phyloP scores from a whole-genome alignment of 2,888 invertebrate genomes.

The Myopa tessellatipennis region DNA sequence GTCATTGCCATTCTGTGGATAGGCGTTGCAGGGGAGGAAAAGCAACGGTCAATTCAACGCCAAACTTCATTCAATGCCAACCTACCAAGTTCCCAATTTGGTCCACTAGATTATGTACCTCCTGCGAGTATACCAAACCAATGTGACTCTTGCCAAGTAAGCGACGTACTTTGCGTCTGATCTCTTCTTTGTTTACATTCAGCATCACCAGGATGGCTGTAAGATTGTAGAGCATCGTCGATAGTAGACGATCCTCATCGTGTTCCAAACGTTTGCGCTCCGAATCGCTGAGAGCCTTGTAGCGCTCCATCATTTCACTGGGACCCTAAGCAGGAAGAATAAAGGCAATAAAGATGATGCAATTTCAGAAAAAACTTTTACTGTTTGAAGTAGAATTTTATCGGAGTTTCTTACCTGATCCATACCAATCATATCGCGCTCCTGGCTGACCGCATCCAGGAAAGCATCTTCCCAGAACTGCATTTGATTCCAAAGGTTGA shows the following conservation, averaged over 20 bases:
- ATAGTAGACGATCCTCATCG: conserved; percentile 95
- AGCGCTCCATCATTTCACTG: conserved; percentile 98
- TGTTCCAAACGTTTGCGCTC: conserved; percentile 95
- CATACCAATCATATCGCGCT: conserved; percentile 99
- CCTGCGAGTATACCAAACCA: conserved; percentile 96
- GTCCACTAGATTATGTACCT: conserved; percentile 95
- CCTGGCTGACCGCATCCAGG: conserved; percentile 96
- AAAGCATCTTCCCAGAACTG: conserved; percentile 99
- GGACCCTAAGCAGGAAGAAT: conserved; percentile 74
- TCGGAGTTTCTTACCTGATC: conserved; percentile 76
- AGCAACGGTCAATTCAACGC: neutral
- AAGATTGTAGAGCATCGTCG: conserved; percentile 95
- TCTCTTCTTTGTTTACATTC: conserved; percentile 84
- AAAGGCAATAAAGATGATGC: neutral
- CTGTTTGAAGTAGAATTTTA: no score
- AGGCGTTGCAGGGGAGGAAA: neutral
- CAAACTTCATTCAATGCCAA: conserved; percentile 43
- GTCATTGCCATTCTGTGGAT: conserved; percentile 91
- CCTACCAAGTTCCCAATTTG: conserved; percentile 92
- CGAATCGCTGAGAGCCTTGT: conserved; percentile 91
- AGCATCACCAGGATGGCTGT: conserved; percentile 96
- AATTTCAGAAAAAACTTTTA: neutral
- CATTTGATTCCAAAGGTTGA: conserved; percentile 97
- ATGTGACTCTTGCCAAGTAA: conserved; percentile 98
- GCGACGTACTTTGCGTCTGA: conserved; percentile 88